Conservation (phyloP, 2,797 vertebrate species). For the Tolypeutes matacus region DNA sequence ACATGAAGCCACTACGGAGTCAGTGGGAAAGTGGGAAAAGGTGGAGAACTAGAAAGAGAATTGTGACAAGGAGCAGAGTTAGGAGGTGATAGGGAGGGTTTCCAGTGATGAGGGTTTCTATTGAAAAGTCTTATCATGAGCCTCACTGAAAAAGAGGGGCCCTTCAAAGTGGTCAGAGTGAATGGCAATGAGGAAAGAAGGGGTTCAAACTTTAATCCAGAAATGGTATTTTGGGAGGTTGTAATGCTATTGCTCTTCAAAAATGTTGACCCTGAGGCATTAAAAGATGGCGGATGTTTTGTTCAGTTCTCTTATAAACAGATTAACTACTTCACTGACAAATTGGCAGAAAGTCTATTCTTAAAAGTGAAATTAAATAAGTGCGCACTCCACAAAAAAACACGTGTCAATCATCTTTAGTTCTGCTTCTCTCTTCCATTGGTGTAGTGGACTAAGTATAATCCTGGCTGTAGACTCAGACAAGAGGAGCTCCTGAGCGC, state of each 20-base stretch:
- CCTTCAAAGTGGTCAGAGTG: too few relatives aligned
- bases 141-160: background rate
- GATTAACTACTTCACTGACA: background rate
- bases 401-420: background rate
- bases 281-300: background rate
- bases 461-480: background rate
- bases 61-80: background rate
- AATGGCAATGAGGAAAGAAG: background rate
- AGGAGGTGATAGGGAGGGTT: background rate
- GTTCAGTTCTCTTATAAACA: background rate
- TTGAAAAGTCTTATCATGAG: background rate
- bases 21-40: background rate
- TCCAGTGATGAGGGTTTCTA: background rate
- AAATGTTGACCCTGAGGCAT: background rate
- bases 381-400: background rate
- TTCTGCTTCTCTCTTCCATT: background rate
- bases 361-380: background rate
- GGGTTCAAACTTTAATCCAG: background rate
- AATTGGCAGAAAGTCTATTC: background rate
- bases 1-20: background rate
- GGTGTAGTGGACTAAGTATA: background rate
- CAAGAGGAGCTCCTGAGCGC: background rate
- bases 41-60: background rate
- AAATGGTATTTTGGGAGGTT: background rate
- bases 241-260: background rate